phyloP scores from a whole-genome alignment of 1,140 invertebrate species.

The Theocolax elegans region DNA sequence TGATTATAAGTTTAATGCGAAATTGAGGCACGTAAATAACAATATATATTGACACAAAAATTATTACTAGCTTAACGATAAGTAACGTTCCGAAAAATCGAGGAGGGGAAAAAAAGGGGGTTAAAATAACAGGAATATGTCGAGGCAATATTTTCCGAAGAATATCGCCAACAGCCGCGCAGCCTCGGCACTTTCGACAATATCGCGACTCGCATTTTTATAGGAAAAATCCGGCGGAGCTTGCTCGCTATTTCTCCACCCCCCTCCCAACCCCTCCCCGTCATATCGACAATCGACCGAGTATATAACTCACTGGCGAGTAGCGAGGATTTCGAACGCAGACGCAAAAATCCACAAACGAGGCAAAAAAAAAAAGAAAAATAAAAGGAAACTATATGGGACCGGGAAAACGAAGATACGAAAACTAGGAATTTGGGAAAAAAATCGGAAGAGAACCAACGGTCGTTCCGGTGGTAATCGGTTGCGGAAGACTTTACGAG shows the following conservation, averaged over 20 bases:
- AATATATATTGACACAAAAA: too few relatives aligned
- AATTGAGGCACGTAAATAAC: too few relatives aligned
- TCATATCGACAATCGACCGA: conserved; percentile 11
- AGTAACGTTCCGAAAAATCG: not conserved
- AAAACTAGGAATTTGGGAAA: too few relatives aligned
- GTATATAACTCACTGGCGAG: conserved; percentile 6
- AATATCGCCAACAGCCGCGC: conserved; percentile 8
- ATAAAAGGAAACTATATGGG: too few relatives aligned
- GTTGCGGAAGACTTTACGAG: conserved; percentile 3
- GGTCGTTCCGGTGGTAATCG: conserved; percentile 3
- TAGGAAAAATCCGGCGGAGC: not conserved
- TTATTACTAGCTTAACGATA: not conserved
- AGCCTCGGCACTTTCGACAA: not conserved
- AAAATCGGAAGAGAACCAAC: not conserved
- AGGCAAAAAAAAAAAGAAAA: not conserved
- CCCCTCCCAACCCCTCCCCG: not conserved
- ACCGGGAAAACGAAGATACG: too few relatives aligned
- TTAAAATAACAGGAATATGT: not conserved
- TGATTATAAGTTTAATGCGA: too few relatives aligned
- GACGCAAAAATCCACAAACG: not conserved
- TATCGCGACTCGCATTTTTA: conserved; percentile 16
- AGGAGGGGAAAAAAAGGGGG: not conserved
- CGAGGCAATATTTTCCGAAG: conserved; percentile 11
- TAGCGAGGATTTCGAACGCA: not conserved
- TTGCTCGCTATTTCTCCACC: not conserved